phyloP scores from a whole-genome alignment of 2,888 invertebrate genomes.

The Neoascia interrupta region DNA sequence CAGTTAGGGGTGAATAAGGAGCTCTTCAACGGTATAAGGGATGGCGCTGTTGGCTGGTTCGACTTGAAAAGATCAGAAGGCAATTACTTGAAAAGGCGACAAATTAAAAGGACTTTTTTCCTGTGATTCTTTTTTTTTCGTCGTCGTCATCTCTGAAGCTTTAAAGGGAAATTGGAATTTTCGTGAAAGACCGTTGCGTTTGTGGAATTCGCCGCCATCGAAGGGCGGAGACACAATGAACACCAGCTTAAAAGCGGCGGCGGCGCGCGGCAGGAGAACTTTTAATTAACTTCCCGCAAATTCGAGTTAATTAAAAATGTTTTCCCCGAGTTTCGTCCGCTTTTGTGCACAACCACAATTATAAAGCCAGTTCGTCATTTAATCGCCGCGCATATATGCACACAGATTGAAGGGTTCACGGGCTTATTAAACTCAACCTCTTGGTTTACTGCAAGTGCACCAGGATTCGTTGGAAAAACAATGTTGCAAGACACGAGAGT shows the following conservation, averaged over 20 bases:
- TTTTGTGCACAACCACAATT: too few relatives aligned
- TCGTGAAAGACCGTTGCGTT: background rate
- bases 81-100: conserved; percentile 38
- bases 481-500: too few relatives aligned
- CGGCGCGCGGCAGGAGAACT: background rate
- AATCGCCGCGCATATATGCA: too few relatives aligned
- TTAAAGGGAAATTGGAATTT: background rate
- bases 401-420: too few relatives aligned
- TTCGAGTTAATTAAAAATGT: conserved; percentile 32
- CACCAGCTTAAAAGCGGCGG: background rate
- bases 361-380: too few relatives aligned
- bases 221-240: background rate
- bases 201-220: background rate
- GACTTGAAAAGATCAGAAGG: conserved; percentile 41
- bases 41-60: too few relatives aligned
- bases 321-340: too few relatives aligned
- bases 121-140: background rate
- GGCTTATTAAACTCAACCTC: too few relatives aligned
- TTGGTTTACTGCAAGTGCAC: too few relatives aligned
- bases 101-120: conserved; percentile 32
- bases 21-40: too few relatives aligned
- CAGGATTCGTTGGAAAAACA: too few relatives aligned
- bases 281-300: conserved; percentile 54
- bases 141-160: background rate
- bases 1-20: conserved; percentile 3